Percentiles rank a stretch among this genome's conserved stretches.
Conservation (phyloP, 2,888 invertebrate species). For the Didymodactylos carnosus region DNA sequence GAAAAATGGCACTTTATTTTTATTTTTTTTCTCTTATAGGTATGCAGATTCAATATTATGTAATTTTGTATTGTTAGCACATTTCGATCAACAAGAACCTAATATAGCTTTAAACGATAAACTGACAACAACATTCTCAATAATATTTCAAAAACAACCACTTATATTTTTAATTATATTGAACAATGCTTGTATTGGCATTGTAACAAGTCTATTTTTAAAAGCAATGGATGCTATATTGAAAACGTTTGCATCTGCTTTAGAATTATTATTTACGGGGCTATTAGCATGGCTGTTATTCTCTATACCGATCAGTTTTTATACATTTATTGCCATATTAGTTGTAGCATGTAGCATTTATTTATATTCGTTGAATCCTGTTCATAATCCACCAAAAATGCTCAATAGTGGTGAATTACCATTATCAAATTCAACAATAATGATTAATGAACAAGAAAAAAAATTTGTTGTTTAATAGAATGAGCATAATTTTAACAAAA, state of each 20-base stretch:
- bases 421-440: no score
- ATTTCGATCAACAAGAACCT: slow-evolving; percentile 46
- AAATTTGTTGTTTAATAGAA: no score
- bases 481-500: no score
- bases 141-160: slow-evolving; percentile 21
- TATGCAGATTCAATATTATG: background rate
- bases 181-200: slow-evolving; percentile 73
- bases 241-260: slow-evolving; percentile 80
- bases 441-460: no score
- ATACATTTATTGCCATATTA: slow-evolving; percentile 5
- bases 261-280: slow-evolving; percentile 73
- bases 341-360: slow-evolving; percentile 10
- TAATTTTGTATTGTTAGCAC: background rate
- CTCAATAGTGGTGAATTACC: no score
- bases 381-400: background rate
- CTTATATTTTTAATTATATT: slow-evolving; percentile 53
- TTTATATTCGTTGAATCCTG: slow-evolving; percentile 6
- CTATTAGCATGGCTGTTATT: slow-evolving; percentile 43
- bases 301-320: slow-evolving; percentile 3
- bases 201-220: slow-evolving; percentile 76
- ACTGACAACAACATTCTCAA: slow-evolving; percentile 42
- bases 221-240: slow-evolving; percentile 77
- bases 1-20: background rate
- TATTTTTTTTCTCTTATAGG: background rate
- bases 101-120: slow-evolving; percentile 46